A percentile compares a stretch with the other conserved stretches of the same genome.
These are phyloP conservation scores for Microctonus hyperodae DNA, from an alignment of 2,888 invertebrate genomes.

Conservation along the genomic window DNA sequence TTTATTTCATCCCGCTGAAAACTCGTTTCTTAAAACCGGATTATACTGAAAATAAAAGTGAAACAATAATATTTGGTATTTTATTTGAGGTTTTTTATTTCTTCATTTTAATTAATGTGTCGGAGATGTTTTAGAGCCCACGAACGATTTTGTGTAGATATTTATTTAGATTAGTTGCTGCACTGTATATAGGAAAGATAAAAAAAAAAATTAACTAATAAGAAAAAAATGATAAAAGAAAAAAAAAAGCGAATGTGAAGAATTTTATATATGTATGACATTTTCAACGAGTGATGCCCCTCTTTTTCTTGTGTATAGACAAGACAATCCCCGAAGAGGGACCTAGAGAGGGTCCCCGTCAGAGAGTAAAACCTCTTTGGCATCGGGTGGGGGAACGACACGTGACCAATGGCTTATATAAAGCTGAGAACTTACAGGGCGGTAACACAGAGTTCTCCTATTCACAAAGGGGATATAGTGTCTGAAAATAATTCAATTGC, in stretches of 20 bases:
- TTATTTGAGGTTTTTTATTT: not conserved
- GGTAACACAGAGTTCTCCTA: conserved; percentile 59
- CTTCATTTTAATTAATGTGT: too few relatives aligned
- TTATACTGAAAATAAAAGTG: conserved; percentile 24
- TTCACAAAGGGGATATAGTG: conserved; percentile 41
- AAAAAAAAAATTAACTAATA: too few relatives aligned
- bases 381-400: conserved; percentile 52
- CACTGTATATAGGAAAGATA: too few relatives aligned
- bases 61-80: conserved; percentile 14
- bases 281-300: conserved; percentile 46
- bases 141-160: too few relatives aligned
- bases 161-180: too few relatives aligned
- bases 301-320: conserved; percentile 34
- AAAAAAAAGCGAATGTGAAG: conserved; percentile 2
- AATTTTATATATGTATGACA: conserved; percentile 52
- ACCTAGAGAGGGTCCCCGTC: conserved; percentile 38
- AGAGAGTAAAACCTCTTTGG: conserved; percentile 41
- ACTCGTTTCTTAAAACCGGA: conserved; percentile 41
- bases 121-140: too few relatives aligned
- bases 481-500: conserved; percentile 8
- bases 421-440: conserved; percentile 59
- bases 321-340: conserved; percentile 34
- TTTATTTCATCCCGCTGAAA: conserved; percentile 21
- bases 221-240: not conserved
- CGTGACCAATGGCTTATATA: conserved; percentile 64